A percentile compares a stretch with the other conserved stretches of the same genome.
phyloP scores from a whole-genome alignment of 2,888 invertebrate genomes.

The Zaprionus bogoriensis region DNA sequence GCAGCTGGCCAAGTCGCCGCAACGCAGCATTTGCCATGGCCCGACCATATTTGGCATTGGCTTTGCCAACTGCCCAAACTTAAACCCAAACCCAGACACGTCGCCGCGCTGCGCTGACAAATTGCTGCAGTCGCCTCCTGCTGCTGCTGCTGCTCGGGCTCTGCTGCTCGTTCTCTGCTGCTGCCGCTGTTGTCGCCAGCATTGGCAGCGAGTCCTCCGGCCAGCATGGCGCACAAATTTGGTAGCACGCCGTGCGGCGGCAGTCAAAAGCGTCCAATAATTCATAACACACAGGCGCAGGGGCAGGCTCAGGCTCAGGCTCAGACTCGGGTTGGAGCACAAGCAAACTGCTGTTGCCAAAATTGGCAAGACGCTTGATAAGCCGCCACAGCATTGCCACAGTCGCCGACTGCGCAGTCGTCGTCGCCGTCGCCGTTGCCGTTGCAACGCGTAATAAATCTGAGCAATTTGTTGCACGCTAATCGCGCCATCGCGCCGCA shows the following conservation, averaged over 20 bases:
- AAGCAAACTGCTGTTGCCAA: conserved; percentile 57
- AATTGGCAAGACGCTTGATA: conserved; percentile 60
- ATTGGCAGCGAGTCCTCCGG: conserved; percentile 62
- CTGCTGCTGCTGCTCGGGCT: conserved; percentile 37
- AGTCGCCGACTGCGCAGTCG: not conserved
- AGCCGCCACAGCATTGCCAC: conserved; percentile 35
- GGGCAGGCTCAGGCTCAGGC: too few relatives aligned
- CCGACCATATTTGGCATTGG: conserved; percentile 74
- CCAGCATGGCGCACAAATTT: conserved; percentile 75
- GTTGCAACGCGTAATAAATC: conserved; percentile 69
- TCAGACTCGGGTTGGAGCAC: too few relatives aligned
- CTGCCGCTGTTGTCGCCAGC: conserved; percentile 62
- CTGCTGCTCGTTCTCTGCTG: too few relatives aligned
- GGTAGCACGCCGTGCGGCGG: conserved; percentile 74
- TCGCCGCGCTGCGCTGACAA: conserved; percentile 61
- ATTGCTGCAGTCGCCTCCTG: conserved; percentile 56
- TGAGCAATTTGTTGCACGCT: conserved; percentile 76
- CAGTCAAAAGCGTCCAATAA: conserved; percentile 76
- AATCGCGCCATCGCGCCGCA: conserved; percentile 55
- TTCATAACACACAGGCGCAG: conserved; percentile 78
- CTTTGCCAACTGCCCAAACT: conserved; percentile 69
- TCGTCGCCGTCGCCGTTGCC: conserved; percentile 21
- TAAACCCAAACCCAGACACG: conserved; percentile 65
- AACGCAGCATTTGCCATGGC: conserved; percentile 56
- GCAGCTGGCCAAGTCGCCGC: conserved; percentile 33